These are phyloP conservation scores for Tangara arthus DNA, from an alignment of 2,797 vertebrate genomes.

Conservation along the genomic window DNA sequence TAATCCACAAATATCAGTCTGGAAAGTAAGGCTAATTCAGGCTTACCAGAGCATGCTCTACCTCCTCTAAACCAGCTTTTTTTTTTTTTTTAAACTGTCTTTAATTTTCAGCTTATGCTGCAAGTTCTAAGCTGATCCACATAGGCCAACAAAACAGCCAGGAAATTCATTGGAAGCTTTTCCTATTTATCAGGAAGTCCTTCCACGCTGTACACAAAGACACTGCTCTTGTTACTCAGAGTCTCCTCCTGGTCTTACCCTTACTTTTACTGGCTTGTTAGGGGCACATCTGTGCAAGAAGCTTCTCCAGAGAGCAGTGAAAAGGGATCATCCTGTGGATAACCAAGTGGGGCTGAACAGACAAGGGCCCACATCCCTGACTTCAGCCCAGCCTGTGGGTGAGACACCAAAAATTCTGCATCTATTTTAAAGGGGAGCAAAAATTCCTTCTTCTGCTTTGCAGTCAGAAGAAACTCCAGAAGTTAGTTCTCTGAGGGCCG, in stretches of 20 bases:
- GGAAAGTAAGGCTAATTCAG: constrained; percentile 8
- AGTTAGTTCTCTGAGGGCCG: not conserved
- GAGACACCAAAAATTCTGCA: not conserved
- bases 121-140: not conserved
- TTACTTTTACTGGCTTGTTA: not conserved
- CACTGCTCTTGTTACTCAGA: not conserved
- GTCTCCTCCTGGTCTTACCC: not conserved
- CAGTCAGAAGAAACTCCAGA: not conserved
- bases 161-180: not conserved
- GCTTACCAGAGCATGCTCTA: not conserved
- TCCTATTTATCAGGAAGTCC: not conserved
- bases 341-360: not conserved
- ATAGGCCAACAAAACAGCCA: not conserved
- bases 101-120: not conserved
- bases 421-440: not conserved
- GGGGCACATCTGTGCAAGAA: not conserved
- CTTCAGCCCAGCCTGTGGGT: not conserved
- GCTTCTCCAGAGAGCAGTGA: not conserved
- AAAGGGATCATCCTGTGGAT: not conserved
- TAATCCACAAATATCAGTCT: not conserved
- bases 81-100: not conserved
- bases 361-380: not conserved
- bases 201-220: not conserved
- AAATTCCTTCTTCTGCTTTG: not conserved
- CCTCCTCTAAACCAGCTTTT: not conserved